phyloP scores from a whole-genome alignment of 2,888 invertebrate genomes.

The Pammene aurita region DNA sequence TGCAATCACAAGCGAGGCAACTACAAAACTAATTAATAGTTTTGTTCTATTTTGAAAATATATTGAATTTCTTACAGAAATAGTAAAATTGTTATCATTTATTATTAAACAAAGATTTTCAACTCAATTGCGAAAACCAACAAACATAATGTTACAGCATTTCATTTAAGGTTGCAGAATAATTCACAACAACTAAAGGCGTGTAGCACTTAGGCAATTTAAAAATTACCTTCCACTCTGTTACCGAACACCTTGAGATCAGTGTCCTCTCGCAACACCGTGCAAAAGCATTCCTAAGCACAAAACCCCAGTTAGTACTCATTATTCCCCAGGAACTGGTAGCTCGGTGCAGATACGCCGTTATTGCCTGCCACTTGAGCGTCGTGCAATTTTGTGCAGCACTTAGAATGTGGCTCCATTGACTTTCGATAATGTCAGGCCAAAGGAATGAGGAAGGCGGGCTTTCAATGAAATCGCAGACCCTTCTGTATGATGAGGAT shows the following conservation, averaged over 20 bases:
- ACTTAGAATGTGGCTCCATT: conserved; percentile 53
- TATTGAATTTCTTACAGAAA: too few species aligned
- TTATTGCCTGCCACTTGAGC: conserved; percentile 51
- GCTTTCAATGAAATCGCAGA: conserved; percentile 26
- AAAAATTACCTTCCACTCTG: conserved; percentile 23
- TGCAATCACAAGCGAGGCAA: too few species aligned
- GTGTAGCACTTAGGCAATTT: conserved; percentile 16
- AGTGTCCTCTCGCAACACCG: conserved; percentile 39
- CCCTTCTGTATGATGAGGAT: conserved; percentile 2
- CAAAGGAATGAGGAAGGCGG: conserved; percentile 47
- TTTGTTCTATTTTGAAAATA: too few species aligned
- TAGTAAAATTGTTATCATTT: too few species aligned
- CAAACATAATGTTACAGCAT: background rate
- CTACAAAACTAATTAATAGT: too few species aligned
- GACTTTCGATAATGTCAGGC: conserved; percentile 53
- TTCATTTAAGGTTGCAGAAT: conserved; percentile 18
- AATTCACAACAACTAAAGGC: conserved; percentile 16
- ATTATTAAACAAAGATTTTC: too few species aligned
- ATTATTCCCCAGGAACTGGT: conserved; percentile 70
- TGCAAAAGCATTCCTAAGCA: conserved; percentile 57
- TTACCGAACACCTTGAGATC: conserved; percentile 28
- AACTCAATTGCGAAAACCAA: background rate
- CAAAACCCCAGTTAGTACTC: conserved; percentile 69
- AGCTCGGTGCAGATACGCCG: conserved; percentile 54
- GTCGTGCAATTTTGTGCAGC: conserved; percentile 61